Evolutionary conservation across 2,888 invertebrate genomes (phyloP), one percentile per base, ranked within the genome.

Genomic region (Idaea straminata): DNA sequence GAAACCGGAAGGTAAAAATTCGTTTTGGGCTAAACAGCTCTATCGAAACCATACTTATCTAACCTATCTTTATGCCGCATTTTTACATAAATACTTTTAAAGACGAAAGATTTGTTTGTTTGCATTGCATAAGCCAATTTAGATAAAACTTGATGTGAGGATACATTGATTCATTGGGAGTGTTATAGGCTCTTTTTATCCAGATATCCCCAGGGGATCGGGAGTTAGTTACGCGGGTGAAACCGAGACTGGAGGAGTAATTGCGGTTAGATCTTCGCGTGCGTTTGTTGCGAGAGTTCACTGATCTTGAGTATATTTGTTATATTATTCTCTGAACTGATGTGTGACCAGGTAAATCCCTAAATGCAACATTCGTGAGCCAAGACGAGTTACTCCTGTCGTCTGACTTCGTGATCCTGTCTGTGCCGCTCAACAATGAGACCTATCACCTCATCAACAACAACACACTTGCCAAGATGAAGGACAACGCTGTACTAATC

Each of bases 391-490:
- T 99, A 66, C 85, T 98, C 5, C 71, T 79, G 1, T 87, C 95
- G 73, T 97, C 98, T 62, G 99, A 99, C 89, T 98, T 98, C 86
- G 94, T 99, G 2, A 93, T 98, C 4, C 95, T 95, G 0, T 95
- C 96, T 13, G 96, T 96, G 70, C 95, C 98, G 0, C 89, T 98
- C 4, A 97, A 96, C 0, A 94, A 95, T 1, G 96, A 97, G 78
- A 99, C 98, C 0, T 94, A 89, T 64, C 94, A 94, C 66, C 93
- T 98, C 83, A 98, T 99, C 81, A 96, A 97, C 83, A 92, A 92
- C 47, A 89, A 93, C 1, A 95, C 96, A 0, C 97, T 99, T 76
- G 87, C 85, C 0, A 95, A 95, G 86, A 99, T 99, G 99, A 99
- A 98, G 88, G 91, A 93, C 13, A 96, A 94, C 74, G 96, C 97